Conservation (phyloP, 2,113 vertebrate species). For the Equus przewalskii region DNA sequence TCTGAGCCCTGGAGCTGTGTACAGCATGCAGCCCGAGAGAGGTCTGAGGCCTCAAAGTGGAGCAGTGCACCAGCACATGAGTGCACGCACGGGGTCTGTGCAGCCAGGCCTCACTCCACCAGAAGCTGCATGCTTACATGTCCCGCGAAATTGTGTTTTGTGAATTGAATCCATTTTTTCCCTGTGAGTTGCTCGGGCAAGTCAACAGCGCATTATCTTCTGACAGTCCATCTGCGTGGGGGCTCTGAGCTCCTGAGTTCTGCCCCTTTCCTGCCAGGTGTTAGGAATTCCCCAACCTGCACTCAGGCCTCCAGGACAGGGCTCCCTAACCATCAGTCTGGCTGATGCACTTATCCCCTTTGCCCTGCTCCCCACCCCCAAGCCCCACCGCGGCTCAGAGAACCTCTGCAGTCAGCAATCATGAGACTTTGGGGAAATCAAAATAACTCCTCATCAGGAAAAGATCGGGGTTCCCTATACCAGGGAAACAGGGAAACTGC, state of each 20-base stretch:
- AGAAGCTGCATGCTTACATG: neutral
- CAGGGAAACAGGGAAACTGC: constrained; percentile 32
- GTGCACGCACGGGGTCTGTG: neutral
- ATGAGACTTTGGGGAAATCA: constrained; percentile 72
- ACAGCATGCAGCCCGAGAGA: neutral
- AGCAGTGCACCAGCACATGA: neutral
- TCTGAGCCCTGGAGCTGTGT: neutral
- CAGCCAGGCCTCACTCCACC: neutral
- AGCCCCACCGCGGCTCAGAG: neutral
- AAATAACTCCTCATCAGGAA: constrained; percentile 69
- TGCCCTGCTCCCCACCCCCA: neutral
- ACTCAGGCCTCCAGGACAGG: neutral
- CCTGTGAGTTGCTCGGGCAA: neutral
- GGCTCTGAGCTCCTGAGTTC: neutral
- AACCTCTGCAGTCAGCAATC: constrained; percentile 71
- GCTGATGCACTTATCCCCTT: neutral
- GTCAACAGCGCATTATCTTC: neutral
- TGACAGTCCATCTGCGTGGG: neutral
- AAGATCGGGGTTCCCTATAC: constrained; percentile 65
- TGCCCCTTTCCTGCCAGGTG: neutral
- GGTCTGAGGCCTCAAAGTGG: neutral
- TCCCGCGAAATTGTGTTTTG: neutral
- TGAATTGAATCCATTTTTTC: neutral
- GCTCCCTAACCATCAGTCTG: neutral
- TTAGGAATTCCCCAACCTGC: neutral